phyloP scores from a whole-genome alignment of 2,113 vertebrate genomes.

The Dasyprocta punctata region DNA sequence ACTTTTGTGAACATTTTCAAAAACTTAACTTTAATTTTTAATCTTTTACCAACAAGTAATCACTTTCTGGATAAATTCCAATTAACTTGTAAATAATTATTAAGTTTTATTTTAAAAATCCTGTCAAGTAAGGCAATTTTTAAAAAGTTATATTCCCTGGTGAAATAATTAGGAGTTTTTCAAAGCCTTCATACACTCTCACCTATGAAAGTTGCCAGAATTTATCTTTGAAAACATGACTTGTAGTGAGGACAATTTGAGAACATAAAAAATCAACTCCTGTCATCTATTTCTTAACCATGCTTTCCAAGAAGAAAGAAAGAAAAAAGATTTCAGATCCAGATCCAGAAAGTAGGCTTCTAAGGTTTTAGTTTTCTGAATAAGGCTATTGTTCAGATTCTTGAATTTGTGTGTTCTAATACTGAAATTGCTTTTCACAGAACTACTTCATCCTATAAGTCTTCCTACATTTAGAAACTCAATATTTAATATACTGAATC shows the following conservation, averaged over 20 bases:
- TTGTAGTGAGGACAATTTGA: constrained; percentile 39
- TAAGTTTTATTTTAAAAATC: constrained; percentile 40
- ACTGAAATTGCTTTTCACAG: not conserved
- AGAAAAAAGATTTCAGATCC: not conserved
- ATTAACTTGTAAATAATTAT: constrained; percentile 33
- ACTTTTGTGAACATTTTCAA: constrained; percentile 77
- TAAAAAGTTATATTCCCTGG: constrained; percentile 34
- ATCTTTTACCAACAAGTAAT: constrained; percentile 71
- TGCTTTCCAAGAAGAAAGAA: not conserved
- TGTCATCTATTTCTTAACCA: constrained; percentile 64
- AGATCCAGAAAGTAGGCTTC: not conserved
- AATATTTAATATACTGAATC: not conserved
- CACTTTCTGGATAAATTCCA: constrained; percentile 72
- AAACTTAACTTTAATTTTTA: constrained; percentile 79
- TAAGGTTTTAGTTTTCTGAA: constrained; percentile 22
- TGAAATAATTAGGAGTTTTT: constrained; percentile 67
- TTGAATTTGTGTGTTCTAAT: constrained; percentile 9
- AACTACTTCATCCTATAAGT: not conserved
- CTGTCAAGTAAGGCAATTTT: not conserved
- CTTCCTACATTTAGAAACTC: not conserved
- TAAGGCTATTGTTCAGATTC: constrained; percentile 47
- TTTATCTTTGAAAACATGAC: constrained; percentile 69
- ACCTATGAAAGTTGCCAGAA: constrained; percentile 54
- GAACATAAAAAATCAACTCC: constrained; percentile 72
- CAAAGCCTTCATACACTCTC: constrained; percentile 59